Evolutionary conservation across 92 coral and sea anemone genomes (phyloP).

Genomic region (Epizoanthus illoricatus): DNA sequence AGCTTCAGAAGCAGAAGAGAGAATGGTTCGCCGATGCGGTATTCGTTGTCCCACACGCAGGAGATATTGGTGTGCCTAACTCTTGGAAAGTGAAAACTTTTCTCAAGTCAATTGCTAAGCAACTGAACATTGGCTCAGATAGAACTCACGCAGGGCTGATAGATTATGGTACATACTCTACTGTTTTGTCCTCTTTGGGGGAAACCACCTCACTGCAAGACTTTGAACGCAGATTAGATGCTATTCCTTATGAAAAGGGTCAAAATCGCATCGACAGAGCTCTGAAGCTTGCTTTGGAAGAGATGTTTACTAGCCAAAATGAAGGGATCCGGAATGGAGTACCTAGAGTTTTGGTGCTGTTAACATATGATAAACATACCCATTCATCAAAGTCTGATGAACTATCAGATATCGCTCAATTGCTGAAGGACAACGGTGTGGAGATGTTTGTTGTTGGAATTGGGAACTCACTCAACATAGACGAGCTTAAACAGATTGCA

Average conservation of each 20-base stretch:
- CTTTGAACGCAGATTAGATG: slow-evolving; percentile 13
- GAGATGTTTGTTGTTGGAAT: slow-evolving; percentile 7
- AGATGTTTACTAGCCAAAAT: neutral
- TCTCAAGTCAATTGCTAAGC: slow-evolving; percentile 16
- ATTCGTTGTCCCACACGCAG: slow-evolving; percentile 23
- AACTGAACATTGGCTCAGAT: slow-evolving; percentile 19
- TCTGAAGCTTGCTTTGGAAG: slow-evolving; percentile 1
- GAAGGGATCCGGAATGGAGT: slow-evolving; percentile 25
- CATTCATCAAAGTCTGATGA: neutral
- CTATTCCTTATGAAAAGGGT: slow-evolving; percentile 27
- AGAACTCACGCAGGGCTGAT: slow-evolving; percentile 21
- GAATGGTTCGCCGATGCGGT: slow-evolving; percentile 29
- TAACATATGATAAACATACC: slow-evolving; percentile 26
- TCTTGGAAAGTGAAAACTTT: slow-evolving; percentile 35
- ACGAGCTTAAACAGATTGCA: slow-evolving; percentile 19
- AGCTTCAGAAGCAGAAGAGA: slow-evolving; percentile 15
- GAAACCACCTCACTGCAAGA: slow-evolving; percentile 16
- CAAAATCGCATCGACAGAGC: slow-evolving; percentile 35
- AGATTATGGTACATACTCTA: slow-evolving; percentile 25
- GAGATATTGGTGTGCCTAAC: slow-evolving; percentile 21
- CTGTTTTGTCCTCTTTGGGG: slow-evolving; percentile 7
- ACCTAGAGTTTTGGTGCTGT: slow-evolving; percentile 18
- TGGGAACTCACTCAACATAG: slow-evolving; percentile 8
- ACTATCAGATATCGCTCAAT: neutral
- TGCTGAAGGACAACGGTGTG: slow-evolving; percentile 6